Base-by-base conservation (phyloP, 2,797 vertebrate species). In the Sebastes cheni region DNA sequence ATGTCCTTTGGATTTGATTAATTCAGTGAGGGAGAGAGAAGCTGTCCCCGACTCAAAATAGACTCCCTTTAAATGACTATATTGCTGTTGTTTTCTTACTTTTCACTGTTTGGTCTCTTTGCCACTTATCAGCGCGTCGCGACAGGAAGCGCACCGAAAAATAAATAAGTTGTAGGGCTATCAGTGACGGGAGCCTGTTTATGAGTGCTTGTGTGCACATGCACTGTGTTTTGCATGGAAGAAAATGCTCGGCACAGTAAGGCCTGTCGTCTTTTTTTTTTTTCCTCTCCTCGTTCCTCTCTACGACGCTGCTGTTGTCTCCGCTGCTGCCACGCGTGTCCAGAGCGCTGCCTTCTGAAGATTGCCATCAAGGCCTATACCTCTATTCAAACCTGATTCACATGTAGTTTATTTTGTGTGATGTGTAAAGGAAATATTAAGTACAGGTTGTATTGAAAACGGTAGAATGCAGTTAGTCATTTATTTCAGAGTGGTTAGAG, bases 1-100 rank as follows among this genome's bases (percentile, higher is more conserved):
- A 96, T 97, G 96, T 99, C 97, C 97, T 98, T 97, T 97, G 97
- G 97, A 97, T 97, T 97, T 98, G 97, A 97, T 98, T 98, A 98
- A 99, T 98, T 98, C 97, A 97, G 97, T 95, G 95, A 96, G 77
- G 88, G 93, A 93, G 95, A 92, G 90, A 96, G 91, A 94, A 96
- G 93, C 94, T 95, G 95, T 95, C 95, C 95, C 95, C 79, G 93
- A 93, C 94, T 95, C 91, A 94, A 96, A 96, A 96, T 96, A 96
- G 94, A 95, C 93, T 92, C 92, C 81, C 90, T 95, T 96, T 96
- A 95, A 96, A 96, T 89, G 93, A 95, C 94, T 94, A 92, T 93
- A 95, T 95, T 88, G 89, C 92, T 93, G 94, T 95, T 96, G 94
- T 96, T 95, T 95, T 93, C 83, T 92, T 93, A 91, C 86, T 93